Conservation (phyloP, 2,113 vertebrate species). For the Australoheros scitulus region DNA sequence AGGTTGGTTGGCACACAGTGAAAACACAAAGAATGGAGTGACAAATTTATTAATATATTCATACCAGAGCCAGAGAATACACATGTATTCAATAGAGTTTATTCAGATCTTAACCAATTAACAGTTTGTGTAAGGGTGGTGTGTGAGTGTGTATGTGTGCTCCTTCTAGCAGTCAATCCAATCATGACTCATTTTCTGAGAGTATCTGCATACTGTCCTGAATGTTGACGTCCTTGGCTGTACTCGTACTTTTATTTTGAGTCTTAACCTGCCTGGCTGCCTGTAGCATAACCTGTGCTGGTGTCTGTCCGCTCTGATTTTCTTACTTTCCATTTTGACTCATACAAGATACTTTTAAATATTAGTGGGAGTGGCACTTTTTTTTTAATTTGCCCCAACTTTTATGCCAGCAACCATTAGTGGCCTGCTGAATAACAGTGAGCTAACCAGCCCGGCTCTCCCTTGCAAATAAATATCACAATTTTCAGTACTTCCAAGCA, state of each 20-base stretch:
- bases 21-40: neutral
- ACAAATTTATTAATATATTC: neutral
- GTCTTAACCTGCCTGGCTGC: neutral
- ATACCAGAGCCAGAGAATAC: neutral
- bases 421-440: too few relatives aligned
- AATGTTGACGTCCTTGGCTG: neutral
- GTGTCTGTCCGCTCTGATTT: neutral
- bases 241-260: neutral
- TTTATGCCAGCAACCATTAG: neutral
- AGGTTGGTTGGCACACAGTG: neutral
- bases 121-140: neutral
- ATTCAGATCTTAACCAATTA: neutral
- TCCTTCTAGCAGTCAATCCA: neutral
- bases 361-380: neutral
- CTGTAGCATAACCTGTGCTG: neutral
- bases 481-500: neutral
- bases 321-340: neutral
- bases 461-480: too few relatives aligned
- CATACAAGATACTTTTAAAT: neutral
- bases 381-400: too few relatives aligned
- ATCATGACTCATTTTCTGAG: neutral
- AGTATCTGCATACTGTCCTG: neutral
- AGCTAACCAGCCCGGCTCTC: too few relatives aligned
- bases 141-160: neutral
- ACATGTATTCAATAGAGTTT: neutral